Percentiles rank a stretch among this genome's conserved stretches.
These are phyloP conservation scores for Eufriesea mexicana DNA, from an alignment of 1,140 invertebrate species.

Conservation along the genomic window DNA sequence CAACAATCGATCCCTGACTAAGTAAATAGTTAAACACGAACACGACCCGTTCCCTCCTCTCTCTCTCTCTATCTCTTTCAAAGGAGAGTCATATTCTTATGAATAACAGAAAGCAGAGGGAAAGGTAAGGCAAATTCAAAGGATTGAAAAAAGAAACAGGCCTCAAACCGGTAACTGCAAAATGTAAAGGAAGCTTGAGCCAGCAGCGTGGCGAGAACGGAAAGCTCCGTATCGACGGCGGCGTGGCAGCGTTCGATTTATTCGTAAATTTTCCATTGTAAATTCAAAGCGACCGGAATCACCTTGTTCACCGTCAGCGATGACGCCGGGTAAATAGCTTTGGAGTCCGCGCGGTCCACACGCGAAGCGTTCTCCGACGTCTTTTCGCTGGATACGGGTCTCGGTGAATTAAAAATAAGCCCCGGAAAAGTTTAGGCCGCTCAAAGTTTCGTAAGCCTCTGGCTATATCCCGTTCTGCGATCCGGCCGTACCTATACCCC, in stretches of 20 bases:
- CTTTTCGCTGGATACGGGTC: constrained; percentile 8
- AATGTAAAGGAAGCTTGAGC: not conserved
- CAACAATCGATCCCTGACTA: no score
- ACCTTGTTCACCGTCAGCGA: not conserved
- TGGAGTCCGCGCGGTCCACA: not conserved
- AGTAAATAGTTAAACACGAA: no score
- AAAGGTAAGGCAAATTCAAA: no score
- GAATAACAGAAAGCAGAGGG: no score
- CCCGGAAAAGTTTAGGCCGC: constrained; percentile 11
- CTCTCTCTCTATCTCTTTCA: no score
- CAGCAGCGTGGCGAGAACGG: not conserved
- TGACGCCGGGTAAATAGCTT: constrained; percentile 32
- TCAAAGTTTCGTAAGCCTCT: constrained; percentile 26
- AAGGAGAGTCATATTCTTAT: no score
- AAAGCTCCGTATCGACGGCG: not conserved
- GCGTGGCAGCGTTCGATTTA: constrained; percentile 12
- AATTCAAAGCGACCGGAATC: constrained; percentile 26
- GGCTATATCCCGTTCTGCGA: constrained; percentile 1
- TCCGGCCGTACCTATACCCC: no score
- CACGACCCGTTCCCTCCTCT: no score
- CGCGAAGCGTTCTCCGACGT: constrained; percentile 1
- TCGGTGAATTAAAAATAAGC: constrained; percentile 50
- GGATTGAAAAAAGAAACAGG: no score
- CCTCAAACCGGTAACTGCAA: not conserved
- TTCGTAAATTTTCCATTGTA: constrained; percentile 33